phyloP scores from a whole-genome alignment of 2,113 vertebrate genomes.

The Beaufortia kweichowensis region DNA sequence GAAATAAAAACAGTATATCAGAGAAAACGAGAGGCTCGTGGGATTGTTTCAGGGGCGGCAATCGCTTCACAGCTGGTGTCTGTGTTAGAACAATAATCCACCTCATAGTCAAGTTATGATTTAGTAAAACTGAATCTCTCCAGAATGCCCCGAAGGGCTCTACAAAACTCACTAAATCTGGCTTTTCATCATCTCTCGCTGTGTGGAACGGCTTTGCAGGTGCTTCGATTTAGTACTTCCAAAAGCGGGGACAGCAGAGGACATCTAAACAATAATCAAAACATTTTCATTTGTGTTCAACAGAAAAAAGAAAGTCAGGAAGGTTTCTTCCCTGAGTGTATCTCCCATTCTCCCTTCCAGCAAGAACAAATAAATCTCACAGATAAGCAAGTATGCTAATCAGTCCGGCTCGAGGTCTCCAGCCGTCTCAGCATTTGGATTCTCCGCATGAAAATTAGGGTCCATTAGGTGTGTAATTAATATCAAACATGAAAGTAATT shows the following conservation, averaged over 20 bases:
- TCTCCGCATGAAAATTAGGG: constrained; percentile 37
- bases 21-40: background rate
- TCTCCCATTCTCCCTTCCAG: background rate
- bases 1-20: constrained; percentile 6
- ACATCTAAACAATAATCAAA: too few species aligned
- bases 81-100: constrained; percentile 33
- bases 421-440: constrained; percentile 14
- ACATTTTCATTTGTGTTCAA: too few species aligned
- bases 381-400: constrained; percentile 46
- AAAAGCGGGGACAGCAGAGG: background rate
- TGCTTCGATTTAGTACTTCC: constrained; percentile 24
- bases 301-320: background rate
- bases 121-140: constrained; percentile 10
- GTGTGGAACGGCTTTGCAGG: constrained; percentile 10
- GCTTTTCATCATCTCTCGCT: constrained; percentile 31
- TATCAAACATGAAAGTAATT: constrained; percentile 7
- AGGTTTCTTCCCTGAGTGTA: background rate
- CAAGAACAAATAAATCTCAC: constrained; percentile 4
- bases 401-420: constrained; percentile 36
- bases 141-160: background rate
- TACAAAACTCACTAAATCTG: constrained; percentile 34
- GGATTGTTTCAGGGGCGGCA: constrained; percentile 14
- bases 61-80: constrained; percentile 31
- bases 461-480: constrained; percentile 51
- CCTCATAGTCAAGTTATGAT: constrained; percentile 18